Evolutionary conservation across 2,113 vertebrate species (phyloP).

Genomic region (Myotis davidii): DNA sequence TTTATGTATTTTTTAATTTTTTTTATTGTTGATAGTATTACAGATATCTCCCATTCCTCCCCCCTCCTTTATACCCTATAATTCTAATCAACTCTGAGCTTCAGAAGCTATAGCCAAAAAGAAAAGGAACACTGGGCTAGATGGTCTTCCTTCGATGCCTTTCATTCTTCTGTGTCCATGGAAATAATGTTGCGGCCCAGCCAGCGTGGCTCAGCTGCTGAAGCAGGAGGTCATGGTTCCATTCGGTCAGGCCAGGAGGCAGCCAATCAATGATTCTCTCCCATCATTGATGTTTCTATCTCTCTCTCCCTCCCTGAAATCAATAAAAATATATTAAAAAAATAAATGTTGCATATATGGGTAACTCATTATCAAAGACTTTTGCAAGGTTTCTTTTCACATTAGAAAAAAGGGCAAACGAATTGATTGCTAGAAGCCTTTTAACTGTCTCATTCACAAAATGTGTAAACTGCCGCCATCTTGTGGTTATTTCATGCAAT

Average conservation of each 20-base stretch:
- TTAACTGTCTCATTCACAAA: not conserved
- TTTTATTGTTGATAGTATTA: too few relatives aligned
- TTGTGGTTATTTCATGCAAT: slow-evolving; percentile 17
- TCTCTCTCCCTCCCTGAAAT: too few relatives aligned
- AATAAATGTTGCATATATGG: not conserved
- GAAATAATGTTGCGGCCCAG: not conserved
- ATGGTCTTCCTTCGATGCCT: not conserved
- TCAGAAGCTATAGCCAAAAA: not conserved
- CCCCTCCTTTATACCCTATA: not conserved
- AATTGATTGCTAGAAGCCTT: slow-evolving; percentile 11
- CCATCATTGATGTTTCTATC: too few relatives aligned
- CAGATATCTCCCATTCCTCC: too few relatives aligned
- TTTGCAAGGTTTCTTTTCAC: not conserved
- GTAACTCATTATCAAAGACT: not conserved
- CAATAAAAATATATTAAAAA: too few relatives aligned
- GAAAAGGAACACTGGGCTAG: not conserved
- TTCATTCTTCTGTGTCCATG: not conserved
- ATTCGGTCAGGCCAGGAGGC: too few relatives aligned
- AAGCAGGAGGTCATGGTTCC: too few relatives aligned
- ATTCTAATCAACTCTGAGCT: not conserved
- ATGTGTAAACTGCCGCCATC: slow-evolving; percentile 10
- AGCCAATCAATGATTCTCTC: too few relatives aligned
- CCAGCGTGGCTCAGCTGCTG: too few relatives aligned
- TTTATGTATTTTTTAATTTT: too few relatives aligned
- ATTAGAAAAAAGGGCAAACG: not conserved